Conservation (phyloP, 2,888 invertebrate genomes). For the Therioaphis trifolii region DNA sequence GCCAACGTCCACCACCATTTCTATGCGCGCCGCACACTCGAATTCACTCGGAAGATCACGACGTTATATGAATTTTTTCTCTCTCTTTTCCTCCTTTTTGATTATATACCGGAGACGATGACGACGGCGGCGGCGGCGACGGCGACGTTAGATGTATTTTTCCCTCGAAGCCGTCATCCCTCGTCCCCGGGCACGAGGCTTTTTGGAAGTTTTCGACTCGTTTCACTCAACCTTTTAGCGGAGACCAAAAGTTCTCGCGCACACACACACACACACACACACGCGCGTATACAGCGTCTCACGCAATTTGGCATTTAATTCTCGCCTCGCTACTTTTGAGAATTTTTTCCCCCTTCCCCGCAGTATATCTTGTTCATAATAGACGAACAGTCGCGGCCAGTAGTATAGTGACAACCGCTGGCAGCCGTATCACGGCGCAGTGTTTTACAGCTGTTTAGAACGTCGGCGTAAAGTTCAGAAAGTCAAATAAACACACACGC, state of each 20-base stretch:
- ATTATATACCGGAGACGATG: no score
- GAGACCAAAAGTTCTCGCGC: constrained; percentile 35
- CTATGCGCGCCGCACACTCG: constrained; percentile 33
- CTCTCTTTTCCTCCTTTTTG: not conserved
- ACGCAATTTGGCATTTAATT: constrained; percentile 50
- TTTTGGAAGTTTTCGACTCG: constrained; percentile 50
- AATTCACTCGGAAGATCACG: constrained; percentile 51
- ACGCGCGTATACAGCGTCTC: not conserved
- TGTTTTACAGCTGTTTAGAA: no score
- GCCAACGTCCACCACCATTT: constrained; percentile 41
- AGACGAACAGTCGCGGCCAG: no score
- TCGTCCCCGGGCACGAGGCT: not conserved
- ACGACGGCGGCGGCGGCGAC: not conserved
- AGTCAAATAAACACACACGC: no score
- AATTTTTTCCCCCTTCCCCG: no score
- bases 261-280: not conserved
- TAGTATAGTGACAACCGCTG: no score
- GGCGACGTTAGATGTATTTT: constrained; percentile 32
- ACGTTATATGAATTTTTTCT: constrained; percentile 7
- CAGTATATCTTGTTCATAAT: no score
- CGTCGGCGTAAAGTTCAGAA: no score
- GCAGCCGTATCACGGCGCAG: no score
- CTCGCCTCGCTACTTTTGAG: not conserved
- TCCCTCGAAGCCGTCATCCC: not conserved
- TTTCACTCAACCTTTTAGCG: constrained; percentile 59